These are phyloP conservation scores for Geotrypetes seraphini DNA, from an alignment of 2,797 vertebrate species.

Conservation along the genomic window DNA sequence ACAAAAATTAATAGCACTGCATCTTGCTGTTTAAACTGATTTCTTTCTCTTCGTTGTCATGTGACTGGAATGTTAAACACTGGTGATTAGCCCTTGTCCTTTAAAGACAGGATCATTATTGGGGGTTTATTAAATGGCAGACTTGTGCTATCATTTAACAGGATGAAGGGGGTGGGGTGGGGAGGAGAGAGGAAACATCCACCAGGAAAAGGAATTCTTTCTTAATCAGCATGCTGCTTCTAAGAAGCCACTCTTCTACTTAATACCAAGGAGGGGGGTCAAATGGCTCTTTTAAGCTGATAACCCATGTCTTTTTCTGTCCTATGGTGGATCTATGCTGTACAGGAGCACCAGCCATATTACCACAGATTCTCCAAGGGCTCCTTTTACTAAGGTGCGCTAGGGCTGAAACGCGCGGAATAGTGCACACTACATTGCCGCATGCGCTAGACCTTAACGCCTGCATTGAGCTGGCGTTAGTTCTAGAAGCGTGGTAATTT, in stretches of 20 bases:
- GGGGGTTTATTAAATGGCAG: conserved; percentile 59
- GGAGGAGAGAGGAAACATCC: conserved; percentile 17
- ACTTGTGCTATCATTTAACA: conserved; percentile 45
- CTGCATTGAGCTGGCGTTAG: too few relatives aligned
- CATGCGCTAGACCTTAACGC: too few relatives aligned
- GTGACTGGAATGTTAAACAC: conserved; percentile 67
- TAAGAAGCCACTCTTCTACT: conserved; percentile 1
- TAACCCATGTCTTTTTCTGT: too few relatives aligned
- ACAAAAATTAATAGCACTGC: conserved; percentile 84
- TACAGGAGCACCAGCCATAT: too few relatives aligned
- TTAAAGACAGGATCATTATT: conserved; percentile 55
- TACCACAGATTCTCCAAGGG: too few relatives aligned
- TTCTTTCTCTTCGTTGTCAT: conserved; percentile 59
- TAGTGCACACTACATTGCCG: too few relatives aligned
- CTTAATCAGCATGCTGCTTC: conserved; percentile 9
- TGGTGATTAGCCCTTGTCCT: conserved; percentile 67
- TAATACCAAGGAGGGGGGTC: too few relatives aligned
- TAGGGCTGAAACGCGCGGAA: too few relatives aligned
- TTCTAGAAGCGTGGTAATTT: too few relatives aligned
- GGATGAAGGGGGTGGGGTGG: conserved; percentile 10
- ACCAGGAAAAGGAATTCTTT: conserved; percentile 11
- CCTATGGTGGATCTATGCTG: too few relatives aligned
- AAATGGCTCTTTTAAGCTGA: too few relatives aligned
- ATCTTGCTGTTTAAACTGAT: conserved; percentile 82
- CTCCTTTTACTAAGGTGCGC: too few relatives aligned